Evolutionary conservation across 2,888 invertebrate genomes (phyloP).

Genomic region (Azorinus chamasolen): DNA sequence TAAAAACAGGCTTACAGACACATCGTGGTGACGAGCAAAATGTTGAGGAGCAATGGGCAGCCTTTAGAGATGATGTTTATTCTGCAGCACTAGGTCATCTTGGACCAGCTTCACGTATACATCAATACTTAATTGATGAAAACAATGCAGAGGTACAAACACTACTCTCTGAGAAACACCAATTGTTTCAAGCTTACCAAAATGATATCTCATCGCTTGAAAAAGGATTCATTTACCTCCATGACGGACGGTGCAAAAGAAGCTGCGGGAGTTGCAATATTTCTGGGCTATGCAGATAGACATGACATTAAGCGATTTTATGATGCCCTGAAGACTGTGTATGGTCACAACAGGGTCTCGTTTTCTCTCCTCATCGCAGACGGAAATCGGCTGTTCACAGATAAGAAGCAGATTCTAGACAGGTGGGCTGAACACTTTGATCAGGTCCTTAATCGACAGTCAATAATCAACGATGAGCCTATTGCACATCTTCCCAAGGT

Average conservation of each 20-base stretch:
- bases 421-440: too few species aligned
- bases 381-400: too few species aligned
- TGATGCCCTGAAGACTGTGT: slow-evolving; percentile 4
- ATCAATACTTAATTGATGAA: too few species aligned
- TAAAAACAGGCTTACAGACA: not conserved
- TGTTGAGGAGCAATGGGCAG: not conserved
- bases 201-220: too few species aligned
- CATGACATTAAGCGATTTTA: slow-evolving; percentile 10
- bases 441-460: too few species aligned
- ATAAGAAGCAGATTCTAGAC: too few species aligned
- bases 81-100: not conserved
- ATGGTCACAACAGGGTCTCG: slow-evolving; percentile 6
- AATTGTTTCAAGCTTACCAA: too few species aligned
- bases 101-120: not conserved
- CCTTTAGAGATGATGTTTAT: not conserved
- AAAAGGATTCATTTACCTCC: too few species aligned
- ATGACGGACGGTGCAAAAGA: slow-evolving; percentile 9
- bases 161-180: too few species aligned
- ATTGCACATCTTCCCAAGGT: too few species aligned
- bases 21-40: not conserved
- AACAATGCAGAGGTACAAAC: too few species aligned
- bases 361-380: slow-evolving; percentile 3
- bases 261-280: slow-evolving; percentile 17
- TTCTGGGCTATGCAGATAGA: slow-evolving; percentile 18
- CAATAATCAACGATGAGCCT: too few species aligned